Evolutionary conservation across 1,140 invertebrate species (phyloP).

Genomic region (Choristoneura fumiferana): DNA sequence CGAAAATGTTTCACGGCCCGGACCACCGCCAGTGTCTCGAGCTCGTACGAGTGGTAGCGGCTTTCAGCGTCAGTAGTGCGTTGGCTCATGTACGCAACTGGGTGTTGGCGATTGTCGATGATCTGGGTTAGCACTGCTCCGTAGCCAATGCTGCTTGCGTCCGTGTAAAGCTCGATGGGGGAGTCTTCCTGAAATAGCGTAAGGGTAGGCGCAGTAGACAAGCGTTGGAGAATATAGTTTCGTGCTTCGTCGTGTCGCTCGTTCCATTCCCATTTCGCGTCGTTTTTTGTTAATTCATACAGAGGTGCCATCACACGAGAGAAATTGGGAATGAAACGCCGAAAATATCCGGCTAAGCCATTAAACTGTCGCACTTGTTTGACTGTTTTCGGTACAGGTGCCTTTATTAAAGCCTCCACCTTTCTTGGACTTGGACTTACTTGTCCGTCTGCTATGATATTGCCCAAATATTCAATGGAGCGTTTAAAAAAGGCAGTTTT

Average conservation of each 20-base stretch:
- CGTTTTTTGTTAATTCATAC: constrained; percentile 7
- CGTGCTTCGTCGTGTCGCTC: constrained; percentile 5
- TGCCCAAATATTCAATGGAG: too few relatives aligned
- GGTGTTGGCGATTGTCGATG: constrained; percentile 16
- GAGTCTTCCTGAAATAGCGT: constrained; percentile 30
- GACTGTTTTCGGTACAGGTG: constrained; percentile 16
- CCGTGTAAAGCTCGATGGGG: constrained; percentile 38
- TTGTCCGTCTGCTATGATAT: constrained; percentile 34
- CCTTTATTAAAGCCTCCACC: constrained; percentile 15
- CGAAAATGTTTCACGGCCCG: constrained; percentile 19
- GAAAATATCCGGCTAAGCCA: constrained; percentile 52
- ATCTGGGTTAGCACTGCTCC: constrained; percentile 28
- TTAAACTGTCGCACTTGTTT: too few relatives aligned
- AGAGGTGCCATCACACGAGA: too few relatives aligned
- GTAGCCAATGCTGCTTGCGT: constrained; percentile 26
- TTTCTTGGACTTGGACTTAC: constrained; percentile 22
- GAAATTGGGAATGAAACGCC: constrained; percentile 62
- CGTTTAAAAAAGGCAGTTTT: constrained; percentile 34
- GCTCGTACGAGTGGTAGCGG: constrained; percentile 51
- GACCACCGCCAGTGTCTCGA: constrained; percentile 36
- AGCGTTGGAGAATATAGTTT: not conserved
- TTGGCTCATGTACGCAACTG: constrained; percentile 17
- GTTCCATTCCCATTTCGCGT: too few relatives aligned
- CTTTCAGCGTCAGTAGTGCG: constrained; percentile 27
- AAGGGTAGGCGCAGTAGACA: constrained; percentile 9